Evolutionary conservation across 2,113 vertebrate species (phyloP), one percentile per base, ranked within the genome.

Genomic region (Pluvialis apricaria): DNA sequence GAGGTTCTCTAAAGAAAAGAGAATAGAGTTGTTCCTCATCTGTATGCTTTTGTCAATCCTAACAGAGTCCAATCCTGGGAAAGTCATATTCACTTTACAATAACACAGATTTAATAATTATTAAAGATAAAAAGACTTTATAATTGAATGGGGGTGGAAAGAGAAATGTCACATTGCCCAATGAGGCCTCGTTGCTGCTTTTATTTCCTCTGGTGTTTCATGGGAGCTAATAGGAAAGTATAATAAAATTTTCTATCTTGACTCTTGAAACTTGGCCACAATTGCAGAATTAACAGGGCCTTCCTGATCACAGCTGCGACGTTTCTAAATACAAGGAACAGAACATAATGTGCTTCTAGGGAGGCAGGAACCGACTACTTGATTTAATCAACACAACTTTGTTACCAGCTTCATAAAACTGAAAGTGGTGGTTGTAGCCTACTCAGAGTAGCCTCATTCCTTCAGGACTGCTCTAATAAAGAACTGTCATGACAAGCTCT

Each of bases 181-280:
- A 61, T 2, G 3, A 29, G 36, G n/a, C 29, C 44, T 85, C 4
- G 3, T 44, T 92, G 92, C 77, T 90, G n/a, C 82, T 68, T 86
- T 82, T 86, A 40, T 95, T 96, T 96, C 11, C 52, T 92, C 42
- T 76, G 40, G 22, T 36, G 36, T 94, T 94, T 96, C 69, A 61
- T 77, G 55, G 79, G 82, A 95, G 75, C 62, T 78, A 92, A 61
- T 13, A 83, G 64, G 21, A 57, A 86, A 88, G 26, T 77, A 5
- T 38, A 92, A 96, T 82, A 77, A 86, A 51, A 57, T 58, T 82
- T 92, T 96, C 78, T 96, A 25, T 96, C 89, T 95, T 92, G 83
- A 90, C 68, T 92, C 61, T 81, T 81, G 84, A 94, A 92, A 88
- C 92, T 94, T 96, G 82, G 88, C 87, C 82, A 52, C 47, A 58